Conservation (phyloP, 2,797 vertebrate genomes). For the Pogoniulus pusillus region DNA sequence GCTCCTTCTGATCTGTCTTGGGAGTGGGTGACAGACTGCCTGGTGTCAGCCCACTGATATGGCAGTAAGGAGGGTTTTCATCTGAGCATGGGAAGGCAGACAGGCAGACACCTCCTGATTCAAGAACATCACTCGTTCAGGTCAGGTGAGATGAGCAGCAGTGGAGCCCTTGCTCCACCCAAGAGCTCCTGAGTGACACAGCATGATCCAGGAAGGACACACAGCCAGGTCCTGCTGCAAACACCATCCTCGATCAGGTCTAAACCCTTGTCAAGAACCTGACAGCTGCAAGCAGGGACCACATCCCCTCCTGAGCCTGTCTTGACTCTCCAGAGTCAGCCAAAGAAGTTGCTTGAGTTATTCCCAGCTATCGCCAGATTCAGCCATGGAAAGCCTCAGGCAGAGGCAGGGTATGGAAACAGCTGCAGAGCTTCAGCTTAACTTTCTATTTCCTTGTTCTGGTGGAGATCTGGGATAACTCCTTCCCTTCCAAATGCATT, state of each 20-base stretch:
- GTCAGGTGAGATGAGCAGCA: background rate
- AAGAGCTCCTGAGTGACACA: accelerated
- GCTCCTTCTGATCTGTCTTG: accelerated
- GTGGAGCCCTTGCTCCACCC: background rate
- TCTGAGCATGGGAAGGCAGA: background rate
- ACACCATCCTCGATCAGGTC: background rate
- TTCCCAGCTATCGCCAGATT: background rate
- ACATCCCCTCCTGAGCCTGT: background rate
- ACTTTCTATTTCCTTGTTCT: background rate
- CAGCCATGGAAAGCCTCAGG: background rate
- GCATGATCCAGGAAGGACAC: accelerated
- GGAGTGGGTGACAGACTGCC: background rate
- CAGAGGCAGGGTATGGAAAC: background rate
- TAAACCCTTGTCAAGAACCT: background rate
- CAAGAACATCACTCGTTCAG: background rate
- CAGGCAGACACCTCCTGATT: background rate
- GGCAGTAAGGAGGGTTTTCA: background rate
- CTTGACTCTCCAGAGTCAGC: background rate
- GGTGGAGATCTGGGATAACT: background rate
- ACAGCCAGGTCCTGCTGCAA: accelerated
- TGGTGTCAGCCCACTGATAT: background rate
- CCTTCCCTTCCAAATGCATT: background rate
- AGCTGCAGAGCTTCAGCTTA: background rate
- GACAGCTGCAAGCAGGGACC: background rate
- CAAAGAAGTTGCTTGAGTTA: background rate